Base-by-base conservation (phyloP, 2,113 vertebrate species). In the Clarias magur region DNA sequence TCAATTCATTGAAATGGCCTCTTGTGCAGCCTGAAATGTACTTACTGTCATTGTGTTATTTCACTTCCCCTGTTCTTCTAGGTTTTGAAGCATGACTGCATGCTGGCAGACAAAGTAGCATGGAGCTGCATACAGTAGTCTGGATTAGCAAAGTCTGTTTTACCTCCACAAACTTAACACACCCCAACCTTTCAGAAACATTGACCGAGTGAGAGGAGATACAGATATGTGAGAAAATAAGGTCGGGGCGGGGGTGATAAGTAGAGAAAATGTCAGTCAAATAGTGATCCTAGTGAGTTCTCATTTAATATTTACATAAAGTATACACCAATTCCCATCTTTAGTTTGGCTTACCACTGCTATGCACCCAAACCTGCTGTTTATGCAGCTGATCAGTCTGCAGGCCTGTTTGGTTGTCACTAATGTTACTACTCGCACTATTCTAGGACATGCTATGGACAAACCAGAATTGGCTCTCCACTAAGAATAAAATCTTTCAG, bases 291-390 rank as follows among this genome's bases (percentile, higher is more conserved):
- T 67, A 88, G 79, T 91, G 89, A 91, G 88, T 88, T 88, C 83
- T 88, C 73, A 88, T 90, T 90, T 87, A 93, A 90, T 91, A 93
- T 93, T 93, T 88, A 93, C 75, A 92, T 91, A 90, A 89, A 87
- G 88, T 86, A 91, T 82, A 84, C 91, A 89, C 79, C 83, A 59
- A 23, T 86, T 86, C 92, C 85, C 86, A 89, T 90, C 63, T 89
- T 91, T 84, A 85, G 80, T 3, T 82, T 87, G 88, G 87, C 91
- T 93, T 89, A 90, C 89, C 60, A 83, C 81, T 73, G 88, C 91
- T 91, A 65, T 90, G 89, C 89, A 91, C 92, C 89, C 91, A 81
- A 89, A 90, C 88, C 91, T 92, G 92, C 92, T 92, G 92, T 88
- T 93, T 91, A 92, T 90, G 86, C 81, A 83, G 92, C 90, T 90